A percentile compares a stretch with the other conserved stretches of the same genome.
Evolutionary conservation across 2,113 vertebrate genomes (phyloP).

Genomic region (Mellivora capensis): DNA sequence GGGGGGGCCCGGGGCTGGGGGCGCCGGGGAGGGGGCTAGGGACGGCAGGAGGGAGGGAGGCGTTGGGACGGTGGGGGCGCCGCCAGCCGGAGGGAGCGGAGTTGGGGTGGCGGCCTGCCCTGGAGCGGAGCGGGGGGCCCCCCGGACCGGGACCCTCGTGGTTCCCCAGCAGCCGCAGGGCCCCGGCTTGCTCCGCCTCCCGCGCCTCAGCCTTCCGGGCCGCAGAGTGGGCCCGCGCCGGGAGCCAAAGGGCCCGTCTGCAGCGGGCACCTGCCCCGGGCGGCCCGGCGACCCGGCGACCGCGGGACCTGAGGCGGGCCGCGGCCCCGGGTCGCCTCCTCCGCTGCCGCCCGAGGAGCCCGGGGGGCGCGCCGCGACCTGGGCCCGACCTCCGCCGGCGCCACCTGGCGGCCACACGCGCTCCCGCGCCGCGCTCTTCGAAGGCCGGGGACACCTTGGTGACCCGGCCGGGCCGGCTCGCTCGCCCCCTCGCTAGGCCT

Average conservation of each 20-base stretch:
- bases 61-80: not conserved
- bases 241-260: not conserved
- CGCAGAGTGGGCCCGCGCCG: not conserved
- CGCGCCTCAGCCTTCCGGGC: not conserved
- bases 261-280: not conserved
- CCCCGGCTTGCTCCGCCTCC: not conserved
- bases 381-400: not conserved
- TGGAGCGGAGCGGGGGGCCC: not conserved
- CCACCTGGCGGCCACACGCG: slow-evolving; percentile 10
- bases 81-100: slow-evolving; percentile 1
- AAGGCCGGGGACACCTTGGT: not conserved
- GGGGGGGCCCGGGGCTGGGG: not conserved
- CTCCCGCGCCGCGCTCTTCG: not conserved
- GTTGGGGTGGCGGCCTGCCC: not conserved
- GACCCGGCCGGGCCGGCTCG: too few species aligned
- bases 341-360: not conserved
- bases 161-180: not conserved
- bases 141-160: not conserved
- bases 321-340: not conserved
- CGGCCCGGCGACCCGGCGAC: not conserved
- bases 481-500: not conserved
- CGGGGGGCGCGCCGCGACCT: not conserved
- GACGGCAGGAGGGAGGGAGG: not conserved
- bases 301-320: too few species aligned
- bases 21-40: not conserved